These are phyloP conservation scores for Nasua narica DNA, from an alignment of 2,797 vertebrate species.

Conservation along the genomic window DNA sequence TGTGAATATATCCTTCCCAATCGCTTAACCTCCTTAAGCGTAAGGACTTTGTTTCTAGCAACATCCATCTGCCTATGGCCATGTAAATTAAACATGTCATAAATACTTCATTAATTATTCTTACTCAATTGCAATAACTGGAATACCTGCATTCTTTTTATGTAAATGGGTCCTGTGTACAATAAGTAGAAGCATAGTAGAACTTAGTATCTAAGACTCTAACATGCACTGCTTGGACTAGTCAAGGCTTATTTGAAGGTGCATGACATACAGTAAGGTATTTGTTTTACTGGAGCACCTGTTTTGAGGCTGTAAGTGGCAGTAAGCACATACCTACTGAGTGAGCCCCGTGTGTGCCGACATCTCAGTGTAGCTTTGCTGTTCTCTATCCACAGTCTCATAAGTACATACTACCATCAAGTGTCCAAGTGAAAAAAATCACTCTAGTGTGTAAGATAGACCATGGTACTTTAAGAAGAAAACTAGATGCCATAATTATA, in stretches of 20 bases:
- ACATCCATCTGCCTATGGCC: not conserved
- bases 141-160: not conserved
- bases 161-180: not conserved
- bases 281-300: not conserved
- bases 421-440: not conserved
- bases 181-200: not conserved
- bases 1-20: conserved; percentile 1
- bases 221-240: not conserved
- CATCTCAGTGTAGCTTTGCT: not conserved
- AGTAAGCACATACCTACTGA: not conserved
- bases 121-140: not conserved
- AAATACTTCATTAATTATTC: not conserved
- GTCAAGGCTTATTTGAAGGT: not conserved
- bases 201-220: not conserved
- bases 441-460: not conserved
- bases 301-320: not conserved
- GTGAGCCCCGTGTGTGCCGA: not conserved
- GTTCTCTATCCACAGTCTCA: not conserved
- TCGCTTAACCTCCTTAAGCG: not conserved
- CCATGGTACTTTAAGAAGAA: not conserved
- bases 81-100: not conserved
- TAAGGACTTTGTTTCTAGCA: not conserved
- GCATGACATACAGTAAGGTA: not conserved
- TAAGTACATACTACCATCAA: not conserved
- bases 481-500: not conserved